These are phyloP conservation scores for Ylistrum balloti DNA, from an alignment of 1,140 invertebrate genomes.

Conservation along the genomic window DNA sequence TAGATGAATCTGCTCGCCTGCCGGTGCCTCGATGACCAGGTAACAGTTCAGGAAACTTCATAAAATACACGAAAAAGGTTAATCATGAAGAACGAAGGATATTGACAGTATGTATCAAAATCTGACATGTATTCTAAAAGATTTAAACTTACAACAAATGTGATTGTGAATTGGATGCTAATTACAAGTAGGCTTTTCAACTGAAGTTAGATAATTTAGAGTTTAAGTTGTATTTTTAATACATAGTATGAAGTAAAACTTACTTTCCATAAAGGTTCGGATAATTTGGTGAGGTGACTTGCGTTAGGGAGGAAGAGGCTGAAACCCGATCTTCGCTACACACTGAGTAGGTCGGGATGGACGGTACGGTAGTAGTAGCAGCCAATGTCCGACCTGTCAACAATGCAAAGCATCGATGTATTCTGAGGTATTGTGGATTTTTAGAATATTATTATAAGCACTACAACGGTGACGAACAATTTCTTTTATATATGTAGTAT, in stretches of 20 bases:
- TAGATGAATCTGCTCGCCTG: constrained; percentile 47
- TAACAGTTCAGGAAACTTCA: constrained; percentile 46
- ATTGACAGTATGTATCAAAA: too few relatives aligned
- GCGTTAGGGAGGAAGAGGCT: constrained; percentile 42
- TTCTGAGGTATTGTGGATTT: too few relatives aligned
- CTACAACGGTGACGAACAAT: too few relatives aligned
- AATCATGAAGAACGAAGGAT: too few relatives aligned
- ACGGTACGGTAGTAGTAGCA: not conserved
- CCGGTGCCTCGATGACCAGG: constrained; percentile 47
- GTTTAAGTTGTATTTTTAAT: not conserved
- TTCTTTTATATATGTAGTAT: too few relatives aligned
- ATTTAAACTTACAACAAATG: too few relatives aligned
- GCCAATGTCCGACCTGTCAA: not conserved
- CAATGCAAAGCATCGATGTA: too few relatives aligned
- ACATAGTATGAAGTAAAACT: not conserved
- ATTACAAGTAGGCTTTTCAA: too few relatives aligned
- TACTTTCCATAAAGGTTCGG: not conserved
- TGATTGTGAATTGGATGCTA: too few relatives aligned
- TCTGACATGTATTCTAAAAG: too few relatives aligned
- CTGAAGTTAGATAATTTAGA: too few relatives aligned
- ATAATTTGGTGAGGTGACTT: constrained; percentile 25
- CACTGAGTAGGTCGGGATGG: not conserved
- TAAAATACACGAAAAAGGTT: not conserved
- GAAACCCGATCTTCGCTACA: not conserved
- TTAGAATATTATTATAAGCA: too few relatives aligned